phyloP scores from a whole-genome alignment of 2,797 vertebrate genomes.

The Momotus momota region DNA sequence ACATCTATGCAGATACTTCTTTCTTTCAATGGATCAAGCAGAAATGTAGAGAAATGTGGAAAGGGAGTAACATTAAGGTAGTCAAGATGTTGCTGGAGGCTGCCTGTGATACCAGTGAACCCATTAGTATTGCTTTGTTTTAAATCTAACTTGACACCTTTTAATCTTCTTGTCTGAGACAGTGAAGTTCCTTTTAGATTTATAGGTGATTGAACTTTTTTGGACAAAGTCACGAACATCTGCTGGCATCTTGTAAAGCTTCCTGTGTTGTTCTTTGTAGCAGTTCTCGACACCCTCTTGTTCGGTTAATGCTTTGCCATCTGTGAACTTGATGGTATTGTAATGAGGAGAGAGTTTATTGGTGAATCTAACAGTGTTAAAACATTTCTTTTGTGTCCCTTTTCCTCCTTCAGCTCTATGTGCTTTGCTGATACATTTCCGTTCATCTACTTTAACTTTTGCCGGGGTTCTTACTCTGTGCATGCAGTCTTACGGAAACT shows the following conservation, averaged over 20 bases:
- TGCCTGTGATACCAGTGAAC: background rate
- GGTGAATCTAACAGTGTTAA: background rate
- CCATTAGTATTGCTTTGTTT: background rate
- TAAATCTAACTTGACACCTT: background rate
- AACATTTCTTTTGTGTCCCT: background rate
- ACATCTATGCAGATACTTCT: background rate
- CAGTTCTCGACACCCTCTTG: conserved; percentile 27
- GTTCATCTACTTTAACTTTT: background rate
- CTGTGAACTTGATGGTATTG: conserved; percentile 37
- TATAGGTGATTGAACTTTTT: background rate
- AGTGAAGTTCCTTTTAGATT: background rate
- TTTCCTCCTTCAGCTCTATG: background rate
- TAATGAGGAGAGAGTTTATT: conserved; percentile 25
- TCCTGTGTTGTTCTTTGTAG: conserved; percentile 13
- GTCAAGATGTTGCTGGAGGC: background rate
- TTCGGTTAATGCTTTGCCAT: conserved; percentile 70
- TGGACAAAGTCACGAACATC: conserved; percentile 36
- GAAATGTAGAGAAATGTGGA: background rate
- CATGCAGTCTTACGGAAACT: background rate
- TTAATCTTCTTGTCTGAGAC: background rate
- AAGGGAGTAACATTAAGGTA: background rate
- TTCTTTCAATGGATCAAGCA: background rate
- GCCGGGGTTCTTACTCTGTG: background rate
- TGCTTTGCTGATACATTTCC: background rate
- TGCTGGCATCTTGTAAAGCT: conserved; percentile 21